Base-by-base conservation (phyloP, 2,797 vertebrate species). In the Halcyon chelicuti region DNA sequence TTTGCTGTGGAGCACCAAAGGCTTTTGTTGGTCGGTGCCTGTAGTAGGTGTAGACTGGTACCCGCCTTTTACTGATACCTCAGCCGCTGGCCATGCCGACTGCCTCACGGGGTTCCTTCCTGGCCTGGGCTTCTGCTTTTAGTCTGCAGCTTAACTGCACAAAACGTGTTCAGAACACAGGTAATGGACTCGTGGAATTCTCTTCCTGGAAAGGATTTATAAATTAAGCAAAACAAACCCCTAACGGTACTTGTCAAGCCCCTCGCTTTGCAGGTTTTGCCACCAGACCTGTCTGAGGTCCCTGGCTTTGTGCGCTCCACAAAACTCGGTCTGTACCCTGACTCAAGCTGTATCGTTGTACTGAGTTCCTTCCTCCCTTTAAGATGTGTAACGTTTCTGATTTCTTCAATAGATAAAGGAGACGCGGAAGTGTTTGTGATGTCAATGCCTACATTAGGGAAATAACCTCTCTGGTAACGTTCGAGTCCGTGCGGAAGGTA, bases 1-100 rank as follows among this genome's bases (percentile, higher is more conserved):
- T 81, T 66, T 66, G 63, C 81, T 87, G 51, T 86, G 86, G 75
- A 91, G 96, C 96, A 94, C 96, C 91, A 68, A 81, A 83, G 92
- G 83, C 71, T 89, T 39, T 52, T 40, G 17, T 72, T 78, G 88
- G 18, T 76, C 47, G 58, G 61, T 78, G 44, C 83, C 57, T 83
- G 94, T 37, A n/a, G 42, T 16, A 54, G 79, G 88, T 70, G 81
- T 33, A 77, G 76, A 35, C 35, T 29, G 22, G 14, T 88, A 49
- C 82, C 66, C 29, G 7, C 75, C 95, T 83, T 68, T 57, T 40
- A 75, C 77, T 25, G 37, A 82, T 88, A 89, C 96, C 95, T 97
- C 96, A 94, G 78, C 94, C 20, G 63, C 90, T 28, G 57, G 96
- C 33, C 33, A 5, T 79, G 52, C 60, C 76, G 92, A 40, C 89